Base-by-base conservation (phyloP, 2,888 invertebrate genomes). In the Mesorhabditis sp. region DNA sequence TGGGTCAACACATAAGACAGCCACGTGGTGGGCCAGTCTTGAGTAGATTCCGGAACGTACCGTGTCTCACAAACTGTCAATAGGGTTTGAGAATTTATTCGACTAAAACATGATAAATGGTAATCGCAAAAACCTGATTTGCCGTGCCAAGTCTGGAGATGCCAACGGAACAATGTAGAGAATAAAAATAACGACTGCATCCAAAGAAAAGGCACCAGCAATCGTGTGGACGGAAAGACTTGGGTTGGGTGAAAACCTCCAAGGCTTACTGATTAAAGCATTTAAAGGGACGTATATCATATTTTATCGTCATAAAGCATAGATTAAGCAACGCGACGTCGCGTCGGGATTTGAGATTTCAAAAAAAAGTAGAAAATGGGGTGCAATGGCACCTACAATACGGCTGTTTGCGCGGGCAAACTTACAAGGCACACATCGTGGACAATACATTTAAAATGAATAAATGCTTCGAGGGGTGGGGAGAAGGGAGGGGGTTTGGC, bases 301-400 rank as follows among this genome's bases (percentile, higher is more conserved):
- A 28, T 28, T 28, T 28, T 28, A 28, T 28, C 28, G 28, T 28
- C 28, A 28, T 28, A 28, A 28, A 28, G 28, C 28, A 28, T 28
- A 28, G 28, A 28, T 28, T 28, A 28, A 28, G 28, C 28, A 28
- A 28, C 28, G 28, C 28, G 13, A 62, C 62, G 62, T 62, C 42
- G 28, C 42, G 28, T 13, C 6, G 6, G 28, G 62, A 28, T 41
- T 43, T n/a, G 13, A 66, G 44, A 66, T 13, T 10, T 28, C 43
- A 43, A 67, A 62, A 42, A 45, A 66, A 67, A 58, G 10, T 66
- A 62, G 65, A 67, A 70, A 65, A 43, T 44, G 41, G 69, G 74
- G 72, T 74, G 66, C 74, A 68, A 68, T 70, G 41, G 68, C 70
- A 70, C 70, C 70, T 70, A 70, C 70, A 43, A 41, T 44, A 68